Base-by-base conservation (phyloP, 2,888 invertebrate species). In the Diloba caeruleocephala region DNA sequence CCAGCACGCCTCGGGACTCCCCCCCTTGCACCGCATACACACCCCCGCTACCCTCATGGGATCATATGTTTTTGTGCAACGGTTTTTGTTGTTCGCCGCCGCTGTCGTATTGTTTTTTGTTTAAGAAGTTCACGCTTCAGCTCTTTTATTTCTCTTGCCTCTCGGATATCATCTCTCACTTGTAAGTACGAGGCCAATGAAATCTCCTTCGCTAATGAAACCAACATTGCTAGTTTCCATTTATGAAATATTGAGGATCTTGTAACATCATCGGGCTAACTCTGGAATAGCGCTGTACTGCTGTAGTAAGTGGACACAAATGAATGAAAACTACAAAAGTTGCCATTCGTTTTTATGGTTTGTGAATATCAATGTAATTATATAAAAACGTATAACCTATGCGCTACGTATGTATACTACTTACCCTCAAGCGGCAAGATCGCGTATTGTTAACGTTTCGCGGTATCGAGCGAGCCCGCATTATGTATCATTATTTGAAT, bases 11-110 rank as follows among this genome's bases (percentile, higher is more conserved):
- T 89, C 85, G 82, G 84, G 82, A 78, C 84, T 81, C 83, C 86
- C 84, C 71, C 71, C 64, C 77, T 69, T 81, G 60, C 80, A 67
- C 76, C 73, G 62, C 78, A 44, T 55, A 33, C 71, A 21, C 63
- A 73, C 75, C 84, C 85, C 88, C 87, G 72, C 79, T 79, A 84
- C 88, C 89, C 90, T 88, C 91, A 86, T 88, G 89, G 89, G 92
- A 92, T 93, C 93, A 93, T 93, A 93, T 93, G 93, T 93, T 93
- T 93, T 93, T 93, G 88, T 92, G 90, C 92, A 93, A 92, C 93
- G 92, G 93, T 93, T 93, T 93, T 93, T 93, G 92, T 92, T 91
- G 91, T 92, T 92, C 87, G 86, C 92, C 92, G 91, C 89, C 88
- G 87, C 86, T 80, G 81, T 87, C 85, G 83, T 83, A 80, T 89